These are phyloP conservation scores for Drosophila mettleri DNA, from an alignment of 2,888 invertebrate species.

Conservation along the genomic window DNA sequence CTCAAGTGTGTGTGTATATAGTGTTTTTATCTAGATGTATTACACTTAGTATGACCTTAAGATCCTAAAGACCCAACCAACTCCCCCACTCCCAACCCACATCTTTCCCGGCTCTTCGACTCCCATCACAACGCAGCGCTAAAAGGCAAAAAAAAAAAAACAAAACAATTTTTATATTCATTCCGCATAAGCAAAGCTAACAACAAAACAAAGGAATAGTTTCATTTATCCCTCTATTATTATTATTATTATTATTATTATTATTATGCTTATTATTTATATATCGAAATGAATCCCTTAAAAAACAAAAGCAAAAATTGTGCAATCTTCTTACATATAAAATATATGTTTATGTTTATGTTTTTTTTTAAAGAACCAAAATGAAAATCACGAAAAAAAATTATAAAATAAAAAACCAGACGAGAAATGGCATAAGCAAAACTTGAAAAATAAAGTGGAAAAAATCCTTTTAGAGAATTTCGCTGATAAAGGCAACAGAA, in stretches of 20 bases:
- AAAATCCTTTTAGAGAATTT: conserved; percentile 79
- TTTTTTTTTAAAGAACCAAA: conserved; percentile 43
- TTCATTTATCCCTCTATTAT: conserved; percentile 53
- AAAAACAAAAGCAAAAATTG: conserved; percentile 41
- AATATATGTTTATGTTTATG: conserved; percentile 40
- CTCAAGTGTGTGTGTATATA: conserved; percentile 77
- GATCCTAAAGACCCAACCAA: neutral
- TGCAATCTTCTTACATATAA: conserved; percentile 72
- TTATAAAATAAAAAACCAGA: conserved; percentile 52
- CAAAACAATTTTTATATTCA: conserved; percentile 66
- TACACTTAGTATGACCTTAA: conserved; percentile 65
- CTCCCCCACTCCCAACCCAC: neutral
- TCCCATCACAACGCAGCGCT: conserved; percentile 52
- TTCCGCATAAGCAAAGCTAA: conserved; percentile 67
- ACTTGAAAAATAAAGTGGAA: conserved; percentile 67
- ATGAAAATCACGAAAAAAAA: conserved; percentile 58
- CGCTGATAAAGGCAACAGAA: conserved; percentile 79
- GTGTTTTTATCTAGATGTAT: conserved; percentile 81
- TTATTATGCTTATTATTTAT: conserved; percentile 70
- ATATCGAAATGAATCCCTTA: conserved; percentile 50
- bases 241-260: conserved; percentile 47
- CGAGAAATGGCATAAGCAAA: conserved; percentile 51
- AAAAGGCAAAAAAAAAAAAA: conserved; percentile 56
- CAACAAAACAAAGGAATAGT: conserved; percentile 29
- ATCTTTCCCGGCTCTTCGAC: conserved; percentile 3